Percentiles rank a stretch among this genome's conserved stretches.
phyloP scores from a whole-genome alignment of 2,888 invertebrate genomes.

The Drosophila niveifrons region DNA sequence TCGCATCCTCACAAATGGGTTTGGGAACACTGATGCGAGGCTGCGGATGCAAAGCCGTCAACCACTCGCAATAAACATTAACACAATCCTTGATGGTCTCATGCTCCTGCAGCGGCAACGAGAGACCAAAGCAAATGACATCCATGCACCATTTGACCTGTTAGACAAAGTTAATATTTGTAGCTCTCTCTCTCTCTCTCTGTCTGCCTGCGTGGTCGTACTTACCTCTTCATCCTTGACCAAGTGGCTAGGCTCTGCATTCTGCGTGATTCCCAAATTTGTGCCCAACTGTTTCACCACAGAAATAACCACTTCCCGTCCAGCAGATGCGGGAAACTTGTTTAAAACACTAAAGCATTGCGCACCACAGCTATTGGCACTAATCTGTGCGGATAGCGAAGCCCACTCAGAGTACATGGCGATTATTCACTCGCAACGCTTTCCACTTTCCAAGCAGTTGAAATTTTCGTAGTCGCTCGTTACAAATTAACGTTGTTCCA shows the following conservation, averaged over 20 bases:
- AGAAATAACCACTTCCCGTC: conserved; percentile 87
- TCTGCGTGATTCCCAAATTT: conserved; percentile 90
- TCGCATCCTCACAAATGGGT: conserved; percentile 95
- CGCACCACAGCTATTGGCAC: conserved; percentile 85
- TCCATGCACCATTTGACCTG: conserved; percentile 95
- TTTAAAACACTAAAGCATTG: conserved; percentile 87
- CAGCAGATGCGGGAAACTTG: conserved; percentile 87
- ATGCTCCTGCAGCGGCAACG: conserved; percentile 95
- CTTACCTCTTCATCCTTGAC: conserved; percentile 93
- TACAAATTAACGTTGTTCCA: not conserved
- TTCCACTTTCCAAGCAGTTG: conserved; percentile 25
- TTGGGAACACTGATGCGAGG: conserved; percentile 95
- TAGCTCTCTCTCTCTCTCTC: not conserved
- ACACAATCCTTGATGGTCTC: conserved; percentile 98
- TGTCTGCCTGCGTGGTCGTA: not conserved
- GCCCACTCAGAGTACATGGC: conserved; percentile 87
- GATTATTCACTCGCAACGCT: conserved; percentile 11
- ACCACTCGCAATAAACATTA: conserved; percentile 98
- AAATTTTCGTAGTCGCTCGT: conserved; percentile 9
- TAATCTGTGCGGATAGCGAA: conserved; percentile 86
- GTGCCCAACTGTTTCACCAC: conserved; percentile 88
- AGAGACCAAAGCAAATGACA: conserved; percentile 95
- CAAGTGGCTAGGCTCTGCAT: conserved; percentile 93
- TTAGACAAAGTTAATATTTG: conserved; percentile 13
- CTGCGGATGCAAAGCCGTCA: conserved; percentile 93